phyloP scores from a whole-genome alignment of 2,797 vertebrate genomes.

The Florisuga fusca region DNA sequence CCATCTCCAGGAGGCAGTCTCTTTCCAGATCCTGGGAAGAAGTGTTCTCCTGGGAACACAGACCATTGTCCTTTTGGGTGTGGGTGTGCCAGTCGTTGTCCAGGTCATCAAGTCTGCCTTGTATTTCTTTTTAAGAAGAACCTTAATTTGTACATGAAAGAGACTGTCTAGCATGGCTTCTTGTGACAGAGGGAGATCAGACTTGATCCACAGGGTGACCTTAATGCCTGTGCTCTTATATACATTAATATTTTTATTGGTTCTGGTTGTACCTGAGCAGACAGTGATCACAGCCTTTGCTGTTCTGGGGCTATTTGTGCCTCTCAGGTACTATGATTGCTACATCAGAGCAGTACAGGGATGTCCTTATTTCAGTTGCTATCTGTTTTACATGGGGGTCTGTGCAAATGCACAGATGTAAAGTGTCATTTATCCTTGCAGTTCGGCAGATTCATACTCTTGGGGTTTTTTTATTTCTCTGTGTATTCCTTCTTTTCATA shows the following conservation, averaged over 20 bases:
- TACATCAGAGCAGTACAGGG: background rate
- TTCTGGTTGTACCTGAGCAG: background rate
- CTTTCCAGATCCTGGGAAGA: background rate
- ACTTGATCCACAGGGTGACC: background rate
- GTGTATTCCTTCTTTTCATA: background rate
- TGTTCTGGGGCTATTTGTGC: background rate
- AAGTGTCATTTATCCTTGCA: background rate
- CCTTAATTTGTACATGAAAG: background rate
- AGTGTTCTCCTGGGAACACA: background rate
- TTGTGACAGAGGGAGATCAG: background rate
- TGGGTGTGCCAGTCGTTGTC: background rate
- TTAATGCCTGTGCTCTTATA: background rate
- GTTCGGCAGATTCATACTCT: background rate
- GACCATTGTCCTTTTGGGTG: background rate
- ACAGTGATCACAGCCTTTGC: background rate
- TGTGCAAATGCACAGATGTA: background rate
- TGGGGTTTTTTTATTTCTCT: background rate
- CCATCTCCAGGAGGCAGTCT: background rate
- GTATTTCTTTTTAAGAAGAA: background rate
- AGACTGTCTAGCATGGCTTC: background rate
- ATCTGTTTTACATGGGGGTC: background rate
- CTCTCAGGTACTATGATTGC: background rate
- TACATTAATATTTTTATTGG: background rate
- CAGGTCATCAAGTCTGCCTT: background rate
- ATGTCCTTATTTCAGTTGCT: background rate